Evolutionary conservation across 2,113 vertebrate genomes (phyloP).

Genomic region (Elephantulus edwardii): DNA sequence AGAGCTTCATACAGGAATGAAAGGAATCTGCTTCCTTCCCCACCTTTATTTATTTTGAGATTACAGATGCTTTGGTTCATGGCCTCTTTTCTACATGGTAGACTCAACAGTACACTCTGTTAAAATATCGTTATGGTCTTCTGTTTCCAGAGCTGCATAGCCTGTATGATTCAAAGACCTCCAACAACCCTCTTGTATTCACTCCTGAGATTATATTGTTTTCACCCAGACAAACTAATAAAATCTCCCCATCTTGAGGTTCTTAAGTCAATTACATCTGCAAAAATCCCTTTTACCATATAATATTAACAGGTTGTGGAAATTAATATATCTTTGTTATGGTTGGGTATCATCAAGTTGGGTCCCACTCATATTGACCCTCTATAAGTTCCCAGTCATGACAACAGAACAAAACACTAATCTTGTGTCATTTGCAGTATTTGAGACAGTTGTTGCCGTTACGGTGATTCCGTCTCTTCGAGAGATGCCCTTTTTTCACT

Average conservation of each 20-base stretch:
- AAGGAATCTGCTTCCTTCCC: neutral
- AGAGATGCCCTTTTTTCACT: neutral
- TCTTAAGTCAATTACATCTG: neutral
- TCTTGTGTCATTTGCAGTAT: neutral
- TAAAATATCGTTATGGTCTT: neutral
- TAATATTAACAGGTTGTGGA: neutral
- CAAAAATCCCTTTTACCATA: neutral
- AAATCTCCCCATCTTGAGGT: neutral
- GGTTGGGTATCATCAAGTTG: neutral
- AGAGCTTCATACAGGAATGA: neutral
- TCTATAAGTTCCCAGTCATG: too few relatives aligned
- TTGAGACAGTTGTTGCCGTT: neutral
- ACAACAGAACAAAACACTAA: neutral
- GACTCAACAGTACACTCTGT: neutral
- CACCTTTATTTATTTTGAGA: too few relatives aligned
- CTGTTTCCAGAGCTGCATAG: neutral
- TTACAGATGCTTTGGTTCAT: neutral
- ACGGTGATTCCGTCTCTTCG: neutral
- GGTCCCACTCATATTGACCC: neutral
- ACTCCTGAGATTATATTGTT: neutral
- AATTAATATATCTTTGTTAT: neutral
- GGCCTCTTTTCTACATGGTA: neutral
- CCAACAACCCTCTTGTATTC: neutral
- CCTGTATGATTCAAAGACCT: neutral
- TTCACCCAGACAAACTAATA: neutral